phyloP scores from a whole-genome alignment of 2,888 invertebrate genomes.

The Agapostemon virescens region DNA sequence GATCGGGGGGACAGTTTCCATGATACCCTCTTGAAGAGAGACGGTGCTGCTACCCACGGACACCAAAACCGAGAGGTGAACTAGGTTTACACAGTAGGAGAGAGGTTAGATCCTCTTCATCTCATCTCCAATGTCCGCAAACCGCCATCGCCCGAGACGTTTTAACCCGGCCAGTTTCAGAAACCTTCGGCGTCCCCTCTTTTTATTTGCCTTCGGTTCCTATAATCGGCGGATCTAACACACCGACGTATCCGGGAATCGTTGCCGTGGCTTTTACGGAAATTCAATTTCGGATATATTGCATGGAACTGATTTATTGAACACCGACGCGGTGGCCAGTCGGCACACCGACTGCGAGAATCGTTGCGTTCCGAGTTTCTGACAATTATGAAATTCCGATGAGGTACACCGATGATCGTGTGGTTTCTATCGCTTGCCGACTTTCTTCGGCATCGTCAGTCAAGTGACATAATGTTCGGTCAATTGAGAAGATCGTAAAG shows the following conservation, averaged over 20 bases:
- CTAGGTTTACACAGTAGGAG: slow-evolving; percentile 52
- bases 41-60: slow-evolving; percentile 21
- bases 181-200: slow-evolving; percentile 9
- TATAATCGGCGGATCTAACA: slow-evolving; percentile 46
- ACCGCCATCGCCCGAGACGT: slow-evolving; percentile 22
- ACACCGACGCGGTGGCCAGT: not conserved
- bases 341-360: not conserved
- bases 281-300: slow-evolving; percentile 41
- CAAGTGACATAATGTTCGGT: too few species aligned
- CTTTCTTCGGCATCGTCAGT: too few species aligned
- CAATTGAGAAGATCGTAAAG: too few species aligned
- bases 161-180: slow-evolving; percentile 23
- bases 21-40: slow-evolving; percentile 49
- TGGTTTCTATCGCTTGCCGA: too few species aligned
- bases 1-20: slow-evolving; percentile 65
- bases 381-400: not conserved
- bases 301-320: slow-evolving; percentile 45
- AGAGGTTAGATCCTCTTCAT: slow-evolving; percentile 56
- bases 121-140: slow-evolving; percentile 60
- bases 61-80: slow-evolving; percentile 47
- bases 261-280: not conserved
- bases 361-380: not conserved
- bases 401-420: not conserved
- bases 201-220: slow-evolving; percentile 46
- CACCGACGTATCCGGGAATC: slow-evolving; percentile 29